Evolutionary conservation across 2,113 vertebrate species (phyloP).

Genomic region (Notarius lentiginosus): DNA sequence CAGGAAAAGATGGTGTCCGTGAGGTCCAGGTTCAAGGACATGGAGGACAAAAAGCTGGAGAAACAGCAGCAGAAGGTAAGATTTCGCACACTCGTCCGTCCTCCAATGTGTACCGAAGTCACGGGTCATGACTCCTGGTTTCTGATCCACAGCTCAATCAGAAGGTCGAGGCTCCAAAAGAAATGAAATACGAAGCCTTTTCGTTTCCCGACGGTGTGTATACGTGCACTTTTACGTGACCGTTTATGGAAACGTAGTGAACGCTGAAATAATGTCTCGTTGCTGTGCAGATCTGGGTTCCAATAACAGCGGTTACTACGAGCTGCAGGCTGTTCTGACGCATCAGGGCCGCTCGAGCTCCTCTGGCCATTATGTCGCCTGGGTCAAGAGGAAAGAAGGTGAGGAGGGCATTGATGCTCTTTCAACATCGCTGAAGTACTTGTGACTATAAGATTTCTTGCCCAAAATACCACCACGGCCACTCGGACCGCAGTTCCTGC

Average conservation of each 20-base stretch:
- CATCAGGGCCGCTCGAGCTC: constrained; percentile 98
- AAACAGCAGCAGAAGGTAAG: constrained; percentile 84
- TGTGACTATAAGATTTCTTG: neutral
- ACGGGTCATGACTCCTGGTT: neutral
- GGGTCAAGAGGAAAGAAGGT: constrained; percentile 99
- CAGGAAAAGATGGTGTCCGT: constrained; percentile 93
- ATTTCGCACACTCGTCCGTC: too few relatives aligned
- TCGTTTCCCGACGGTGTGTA: constrained; percentile 91
- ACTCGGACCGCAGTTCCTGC: neutral
- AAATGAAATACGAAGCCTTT: constrained; percentile 87
- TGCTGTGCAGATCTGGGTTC: constrained; percentile 84
- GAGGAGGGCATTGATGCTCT: constrained; percentile 34
- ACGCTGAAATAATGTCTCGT: neutral
- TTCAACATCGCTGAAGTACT: neutral
- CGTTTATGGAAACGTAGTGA: neutral
- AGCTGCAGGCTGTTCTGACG: constrained; percentile 95
- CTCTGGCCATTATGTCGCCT: constrained; percentile 95
- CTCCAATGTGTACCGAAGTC: neutral
- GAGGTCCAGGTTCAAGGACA: constrained; percentile 93
- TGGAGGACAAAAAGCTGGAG: constrained; percentile 92
- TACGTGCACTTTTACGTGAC: constrained; percentile 34
- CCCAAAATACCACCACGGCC: neutral
- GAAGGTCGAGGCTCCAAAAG: constrained; percentile 70
- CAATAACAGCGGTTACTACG: constrained; percentile 96
- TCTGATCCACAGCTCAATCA: constrained; percentile 56